These are phyloP conservation scores for Stenotaenia linearis DNA, from an alignment of 2,888 invertebrate genomes.

Conservation along the genomic window DNA sequence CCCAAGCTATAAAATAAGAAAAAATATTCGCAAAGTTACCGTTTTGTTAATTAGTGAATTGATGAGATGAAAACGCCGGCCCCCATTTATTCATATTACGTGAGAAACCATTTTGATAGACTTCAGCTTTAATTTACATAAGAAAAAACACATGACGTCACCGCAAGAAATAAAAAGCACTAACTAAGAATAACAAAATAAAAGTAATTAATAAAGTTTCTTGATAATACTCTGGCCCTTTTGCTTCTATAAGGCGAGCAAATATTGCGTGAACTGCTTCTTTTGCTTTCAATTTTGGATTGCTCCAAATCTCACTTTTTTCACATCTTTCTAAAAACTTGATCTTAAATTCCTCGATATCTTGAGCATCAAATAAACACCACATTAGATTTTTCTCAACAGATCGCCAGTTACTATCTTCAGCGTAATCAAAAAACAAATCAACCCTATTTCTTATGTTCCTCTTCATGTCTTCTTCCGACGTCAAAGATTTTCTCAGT, in stretches of 20 bases:
- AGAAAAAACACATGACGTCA: no score
- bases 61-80: no score
- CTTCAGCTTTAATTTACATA: no score
- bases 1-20: no score
- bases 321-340: not conserved
- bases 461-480: not conserved
- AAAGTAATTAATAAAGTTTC: not conserved
- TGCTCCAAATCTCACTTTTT: slow-evolving; percentile 6
- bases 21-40: not conserved
- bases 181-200: not conserved
- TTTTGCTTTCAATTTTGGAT: not conserved
- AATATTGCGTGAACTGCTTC: not conserved
- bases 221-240: slow-evolving; percentile 1
- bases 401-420: not conserved
- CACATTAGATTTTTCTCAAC: slow-evolving; percentile 10
- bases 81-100: no score
- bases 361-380: slow-evolving; percentile 12
- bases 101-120: no score
- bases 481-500: not conserved
- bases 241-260: not conserved
- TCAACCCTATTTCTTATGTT: not conserved
- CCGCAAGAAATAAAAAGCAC: slow-evolving; percentile 5
- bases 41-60: not conserved
- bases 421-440: slow-evolving; percentile 2
- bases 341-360: not conserved